Percentiles rank a stretch among this genome's conserved stretches.
Evolutionary conservation across 2,888 invertebrate species (phyloP).

Genomic region (Parnassius smintheus): DNA sequence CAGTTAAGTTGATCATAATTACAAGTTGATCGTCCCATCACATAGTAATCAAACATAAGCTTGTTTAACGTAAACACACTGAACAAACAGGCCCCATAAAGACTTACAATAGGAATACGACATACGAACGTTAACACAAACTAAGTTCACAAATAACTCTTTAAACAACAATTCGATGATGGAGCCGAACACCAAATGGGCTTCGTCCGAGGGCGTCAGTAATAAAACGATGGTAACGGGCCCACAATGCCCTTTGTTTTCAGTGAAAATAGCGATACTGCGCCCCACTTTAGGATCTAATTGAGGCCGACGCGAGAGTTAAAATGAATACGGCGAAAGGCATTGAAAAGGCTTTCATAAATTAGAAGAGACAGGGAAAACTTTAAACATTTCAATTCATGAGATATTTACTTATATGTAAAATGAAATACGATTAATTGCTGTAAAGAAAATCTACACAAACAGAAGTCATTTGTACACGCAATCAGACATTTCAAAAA

Average conservation of each 20-base stretch:
- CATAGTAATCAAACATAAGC: slow-evolving; percentile 1
- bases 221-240: slow-evolving; percentile 40
- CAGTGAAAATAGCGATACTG: slow-evolving; percentile 42
- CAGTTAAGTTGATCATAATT: too few relatives aligned
- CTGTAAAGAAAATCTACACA: too few relatives aligned
- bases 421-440: too few relatives aligned
- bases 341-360: slow-evolving; percentile 37
- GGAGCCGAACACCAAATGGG: slow-evolving; percentile 33
- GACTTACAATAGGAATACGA: slow-evolving; percentile 1
- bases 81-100: slow-evolving; percentile 5
- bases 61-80: background rate
- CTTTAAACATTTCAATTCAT: background rate
- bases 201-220: slow-evolving; percentile 36
- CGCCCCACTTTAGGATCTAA: slow-evolving; percentile 40
- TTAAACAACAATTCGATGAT: slow-evolving; percentile 33
- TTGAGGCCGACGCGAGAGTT: slow-evolving; percentile 39
- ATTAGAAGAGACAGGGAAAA: slow-evolving; percentile 9
- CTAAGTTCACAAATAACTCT: slow-evolving; percentile 17
- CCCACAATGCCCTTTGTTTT: slow-evolving; percentile 45
- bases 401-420: too few relatives aligned
- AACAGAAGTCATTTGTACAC: too few relatives aligned
- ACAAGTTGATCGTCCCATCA: background rate
- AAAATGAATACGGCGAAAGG: slow-evolving; percentile 27
- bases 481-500: too few relatives aligned
- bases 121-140: slow-evolving; percentile 3